phyloP scores from a whole-genome alignment of 2,888 invertebrate species.

The Macaria liturata region DNA sequence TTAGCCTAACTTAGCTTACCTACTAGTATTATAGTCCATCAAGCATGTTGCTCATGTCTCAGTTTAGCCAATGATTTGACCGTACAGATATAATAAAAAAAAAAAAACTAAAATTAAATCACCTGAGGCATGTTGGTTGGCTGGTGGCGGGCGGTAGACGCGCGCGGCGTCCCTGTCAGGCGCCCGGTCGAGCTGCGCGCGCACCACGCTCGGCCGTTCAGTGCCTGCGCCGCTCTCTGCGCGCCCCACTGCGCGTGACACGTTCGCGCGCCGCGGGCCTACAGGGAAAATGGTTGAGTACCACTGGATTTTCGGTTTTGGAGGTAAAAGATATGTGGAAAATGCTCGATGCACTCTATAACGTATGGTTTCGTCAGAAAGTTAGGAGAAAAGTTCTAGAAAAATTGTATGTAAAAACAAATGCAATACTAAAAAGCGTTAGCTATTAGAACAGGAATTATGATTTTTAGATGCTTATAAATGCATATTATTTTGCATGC shows the following conservation, averaged over 20 bases:
- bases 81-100: neutral
- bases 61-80: neutral
- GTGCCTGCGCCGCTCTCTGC: slow-evolving; percentile 62
- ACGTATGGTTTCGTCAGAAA: no score
- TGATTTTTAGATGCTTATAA: no score
- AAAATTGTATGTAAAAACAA: no score
- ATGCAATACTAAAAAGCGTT: no score
- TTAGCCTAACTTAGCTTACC: no score
- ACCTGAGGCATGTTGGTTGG: slow-evolving; percentile 76
- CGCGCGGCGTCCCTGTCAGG: slow-evolving; percentile 72
- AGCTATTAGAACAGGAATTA: no score
- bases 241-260: slow-evolving; percentile 56
- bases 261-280: slow-evolving; percentile 63
- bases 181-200: slow-evolving; percentile 77
- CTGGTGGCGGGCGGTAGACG: slow-evolving; percentile 70
- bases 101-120: slow-evolving; percentile 21
- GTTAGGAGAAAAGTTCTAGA: no score
- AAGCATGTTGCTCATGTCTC: no score
- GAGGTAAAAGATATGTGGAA: neutral
- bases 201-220: slow-evolving; percentile 77
- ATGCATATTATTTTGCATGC: neutral
- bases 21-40: no score
- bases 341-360: no score
- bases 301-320: neutral
- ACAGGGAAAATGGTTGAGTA: slow-evolving; percentile 34